These are phyloP conservation scores for Chaetophractus vellerosus DNA, from an alignment of 2,797 vertebrate genomes.

Conservation along the genomic window DNA sequence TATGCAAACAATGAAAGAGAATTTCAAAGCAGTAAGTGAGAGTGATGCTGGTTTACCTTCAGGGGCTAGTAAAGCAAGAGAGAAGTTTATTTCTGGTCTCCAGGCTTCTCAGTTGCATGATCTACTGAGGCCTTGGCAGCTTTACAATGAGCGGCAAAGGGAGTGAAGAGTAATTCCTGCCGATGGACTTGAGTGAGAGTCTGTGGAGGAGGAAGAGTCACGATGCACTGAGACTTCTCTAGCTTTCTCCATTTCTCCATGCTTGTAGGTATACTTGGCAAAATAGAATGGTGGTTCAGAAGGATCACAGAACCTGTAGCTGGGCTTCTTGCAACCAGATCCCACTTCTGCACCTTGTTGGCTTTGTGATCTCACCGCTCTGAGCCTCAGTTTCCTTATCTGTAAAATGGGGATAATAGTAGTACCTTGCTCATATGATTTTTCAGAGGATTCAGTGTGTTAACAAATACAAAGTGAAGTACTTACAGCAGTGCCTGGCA, in stretches of 20 bases:
- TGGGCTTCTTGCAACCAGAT: neutral
- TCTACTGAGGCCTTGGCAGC: slow-evolving; percentile 28
- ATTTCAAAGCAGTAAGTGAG: slow-evolving; percentile 76
- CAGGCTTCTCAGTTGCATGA: slow-evolving; percentile 29
- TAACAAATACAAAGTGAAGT: neutral
- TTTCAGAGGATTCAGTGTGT: neutral
- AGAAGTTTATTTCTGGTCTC: slow-evolving; percentile 54
- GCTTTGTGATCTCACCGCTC: neutral
- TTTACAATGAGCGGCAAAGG: slow-evolving; percentile 21
- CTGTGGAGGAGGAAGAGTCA: slow-evolving; percentile 41
- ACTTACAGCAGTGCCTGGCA: neutral
- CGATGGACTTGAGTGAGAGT: neutral
- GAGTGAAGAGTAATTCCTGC: neutral
- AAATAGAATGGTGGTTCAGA: neutral
- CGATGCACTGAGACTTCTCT: neutral
- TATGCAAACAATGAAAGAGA: slow-evolving; percentile 80
- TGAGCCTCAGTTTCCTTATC: neutral
- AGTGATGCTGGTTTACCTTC: slow-evolving; percentile 53
- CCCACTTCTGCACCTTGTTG: neutral
- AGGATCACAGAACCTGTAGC: slow-evolving; percentile 1
- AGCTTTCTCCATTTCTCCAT: neutral
- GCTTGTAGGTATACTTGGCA: neutral
- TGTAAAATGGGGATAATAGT: neutral
- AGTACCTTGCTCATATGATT: neutral
- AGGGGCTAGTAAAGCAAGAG: slow-evolving; percentile 36